Evolutionary conservation across 2,797 vertebrate species (phyloP).

Genomic region (Enteromius argenteus): DNA sequence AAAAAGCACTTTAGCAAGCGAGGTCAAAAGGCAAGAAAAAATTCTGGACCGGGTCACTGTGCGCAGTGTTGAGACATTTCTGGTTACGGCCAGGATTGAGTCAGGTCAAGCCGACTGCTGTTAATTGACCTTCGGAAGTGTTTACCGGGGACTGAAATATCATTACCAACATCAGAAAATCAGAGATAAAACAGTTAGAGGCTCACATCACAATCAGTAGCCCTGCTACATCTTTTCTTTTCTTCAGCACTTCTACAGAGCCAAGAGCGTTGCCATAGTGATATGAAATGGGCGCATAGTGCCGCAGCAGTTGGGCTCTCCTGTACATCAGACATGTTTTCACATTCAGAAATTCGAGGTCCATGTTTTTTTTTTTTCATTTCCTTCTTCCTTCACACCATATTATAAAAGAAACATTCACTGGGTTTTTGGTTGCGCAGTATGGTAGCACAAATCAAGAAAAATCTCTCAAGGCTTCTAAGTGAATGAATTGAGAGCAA

Average conservation of each 20-base stretch:
- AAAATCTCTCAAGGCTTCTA: conserved; percentile 9
- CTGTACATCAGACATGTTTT: conserved; percentile 51
- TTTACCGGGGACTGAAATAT: conserved; percentile 72
- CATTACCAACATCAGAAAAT: conserved; percentile 73
- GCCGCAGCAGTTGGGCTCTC: conserved; percentile 59
- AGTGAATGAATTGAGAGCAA: conserved; percentile 5
- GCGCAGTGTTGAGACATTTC: conserved; percentile 32
- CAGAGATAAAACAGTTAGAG: conserved; percentile 73
- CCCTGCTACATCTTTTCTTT: conserved; percentile 59
- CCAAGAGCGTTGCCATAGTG: conserved; percentile 78
- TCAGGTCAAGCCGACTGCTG: conserved; percentile 64
- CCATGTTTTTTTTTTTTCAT: conserved; percentile 9
- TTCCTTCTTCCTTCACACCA: neutral
- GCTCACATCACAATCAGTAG: conserved; percentile 77
- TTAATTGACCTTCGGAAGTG: conserved; percentile 68
- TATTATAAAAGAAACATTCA: conserved; percentile 26
- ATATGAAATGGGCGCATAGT: conserved; percentile 75
- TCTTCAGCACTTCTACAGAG: conserved; percentile 60
- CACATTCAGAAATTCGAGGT: conserved; percentile 43
- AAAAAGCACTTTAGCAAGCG: neutral
- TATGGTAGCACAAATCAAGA: neutral
- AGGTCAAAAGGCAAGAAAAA: conserved; percentile 28
- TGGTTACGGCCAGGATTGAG: conserved; percentile 32
- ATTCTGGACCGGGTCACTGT: conserved; percentile 1
- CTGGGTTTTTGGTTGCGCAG: neutral